Conservation (phyloP, 2,797 vertebrate species). For the Falco biarmicus region DNA sequence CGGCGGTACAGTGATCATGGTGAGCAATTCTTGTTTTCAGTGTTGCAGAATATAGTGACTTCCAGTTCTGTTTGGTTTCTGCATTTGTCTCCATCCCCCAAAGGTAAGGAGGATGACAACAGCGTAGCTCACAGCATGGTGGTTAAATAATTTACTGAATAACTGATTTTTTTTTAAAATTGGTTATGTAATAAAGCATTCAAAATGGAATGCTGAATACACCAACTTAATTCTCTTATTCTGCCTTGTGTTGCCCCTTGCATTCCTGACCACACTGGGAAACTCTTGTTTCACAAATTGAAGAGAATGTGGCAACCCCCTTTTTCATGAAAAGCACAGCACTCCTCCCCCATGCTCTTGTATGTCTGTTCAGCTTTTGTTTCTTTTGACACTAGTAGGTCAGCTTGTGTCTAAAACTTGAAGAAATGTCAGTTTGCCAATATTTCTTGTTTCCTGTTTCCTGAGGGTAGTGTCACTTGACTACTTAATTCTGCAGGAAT, state of each 20-base stretch:
- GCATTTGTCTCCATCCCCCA: neutral
- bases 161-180: neutral
- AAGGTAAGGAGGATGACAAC: neutral
- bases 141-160: neutral
- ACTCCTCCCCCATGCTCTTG: neutral
- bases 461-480: slow-evolving; percentile 3
- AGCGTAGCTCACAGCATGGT: neutral
- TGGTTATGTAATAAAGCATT: neutral
- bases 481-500: slow-evolving; percentile 13
- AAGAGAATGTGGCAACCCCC: slow-evolving; percentile 11
- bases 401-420: slow-evolving; percentile 57
- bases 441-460: slow-evolving; percentile 54
- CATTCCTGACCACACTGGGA: neutral
- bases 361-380: slow-evolving; percentile 47
- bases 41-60: neutral
- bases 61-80: neutral
- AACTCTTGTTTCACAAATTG: slow-evolving; percentile 2
- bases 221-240: neutral
- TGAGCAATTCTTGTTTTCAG: slow-evolving; percentile 71
- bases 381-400: slow-evolving; percentile 63
- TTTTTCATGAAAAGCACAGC: slow-evolving; percentile 18
- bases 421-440: slow-evolving; percentile 42
- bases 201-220: neutral
- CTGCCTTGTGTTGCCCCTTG: neutral
- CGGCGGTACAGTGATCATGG: slow-evolving; percentile 97